Percentiles rank a stretch among this genome's conserved stretches.
These are phyloP conservation scores for Phocides pigmalion DNA, from an alignment of 1,140 invertebrate species.

Conservation along the genomic window DNA sequence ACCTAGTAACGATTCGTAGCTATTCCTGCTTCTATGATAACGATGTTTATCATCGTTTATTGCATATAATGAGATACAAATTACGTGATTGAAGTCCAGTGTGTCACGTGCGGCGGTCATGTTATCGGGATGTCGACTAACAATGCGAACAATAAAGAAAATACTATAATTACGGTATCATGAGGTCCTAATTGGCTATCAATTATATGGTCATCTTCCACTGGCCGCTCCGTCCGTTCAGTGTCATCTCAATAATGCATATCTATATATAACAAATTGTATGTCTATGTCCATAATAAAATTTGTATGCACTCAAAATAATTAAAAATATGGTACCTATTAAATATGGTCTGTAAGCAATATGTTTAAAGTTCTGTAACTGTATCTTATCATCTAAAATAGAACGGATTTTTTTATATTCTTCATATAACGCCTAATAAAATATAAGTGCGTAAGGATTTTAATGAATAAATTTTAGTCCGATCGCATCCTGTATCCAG, in stretches of 20 bases:
- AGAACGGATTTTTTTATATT: no score
- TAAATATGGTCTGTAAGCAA: no score
- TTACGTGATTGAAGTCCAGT: conserved; percentile 26
- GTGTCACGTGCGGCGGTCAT: conserved; percentile 1
- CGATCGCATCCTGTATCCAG: no score
- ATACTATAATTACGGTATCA: conserved; percentile 13
- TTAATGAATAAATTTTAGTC: no score
- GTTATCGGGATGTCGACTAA: background rate
- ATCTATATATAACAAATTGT: background rate
- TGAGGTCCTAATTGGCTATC: conserved; percentile 12
- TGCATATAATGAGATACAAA: conserved; percentile 26
- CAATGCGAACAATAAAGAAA: conserved; percentile 19
- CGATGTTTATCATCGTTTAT: conserved; percentile 21
- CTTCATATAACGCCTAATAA: no score
- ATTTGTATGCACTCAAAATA: no score
- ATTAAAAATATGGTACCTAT: no score
- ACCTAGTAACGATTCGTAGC: background rate
- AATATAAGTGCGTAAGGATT: no score
- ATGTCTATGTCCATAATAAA: background rate
- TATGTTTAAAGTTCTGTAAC: no score
- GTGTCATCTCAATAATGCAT: conserved; percentile 8
- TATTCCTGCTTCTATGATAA: background rate
- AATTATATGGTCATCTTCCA: background rate
- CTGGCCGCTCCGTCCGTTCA: background rate
- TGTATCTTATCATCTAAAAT: no score